Conservation (phyloP, 2,888 invertebrate species). For the Pachycephus smyrnensis region DNA sequence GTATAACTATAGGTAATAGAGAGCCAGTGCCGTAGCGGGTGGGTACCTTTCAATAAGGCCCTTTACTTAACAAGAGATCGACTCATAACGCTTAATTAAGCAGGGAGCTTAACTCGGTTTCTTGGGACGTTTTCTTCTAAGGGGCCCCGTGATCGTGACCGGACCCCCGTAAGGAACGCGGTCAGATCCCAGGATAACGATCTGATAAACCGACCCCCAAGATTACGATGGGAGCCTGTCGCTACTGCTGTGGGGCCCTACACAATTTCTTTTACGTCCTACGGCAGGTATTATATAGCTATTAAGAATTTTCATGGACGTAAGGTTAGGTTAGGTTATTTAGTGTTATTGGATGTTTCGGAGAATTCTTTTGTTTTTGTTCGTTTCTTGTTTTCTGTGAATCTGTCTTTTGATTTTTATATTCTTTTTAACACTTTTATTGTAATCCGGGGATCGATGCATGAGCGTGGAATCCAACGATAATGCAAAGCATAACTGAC, state of each 20-base stretch:
- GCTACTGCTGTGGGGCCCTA: slow-evolving; percentile 9
- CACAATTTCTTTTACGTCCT: too few relatives aligned
- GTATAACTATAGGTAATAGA: too few relatives aligned
- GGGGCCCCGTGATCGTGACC: slow-evolving; percentile 60
- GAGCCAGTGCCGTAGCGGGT: too few relatives aligned
- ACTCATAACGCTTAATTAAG: slow-evolving; percentile 67
- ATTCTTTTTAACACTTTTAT: too few relatives aligned
- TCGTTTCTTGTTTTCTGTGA: too few relatives aligned
- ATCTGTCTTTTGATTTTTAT: too few relatives aligned
- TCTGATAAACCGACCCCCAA: slow-evolving; percentile 66
- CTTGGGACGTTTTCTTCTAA: slow-evolving; percentile 15
- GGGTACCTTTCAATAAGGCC: neutral
- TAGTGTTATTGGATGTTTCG: too few relatives aligned
- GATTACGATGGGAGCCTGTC: slow-evolving; percentile 47
- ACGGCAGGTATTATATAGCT: too few relatives aligned
- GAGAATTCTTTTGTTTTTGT: too few relatives aligned
- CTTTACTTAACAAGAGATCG: slow-evolving; percentile 60
- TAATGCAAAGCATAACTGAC: slow-evolving; percentile 54
- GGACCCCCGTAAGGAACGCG: slow-evolving; percentile 60
- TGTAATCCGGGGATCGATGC: slow-evolving; percentile 41
- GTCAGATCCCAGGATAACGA: slow-evolving; percentile 64
- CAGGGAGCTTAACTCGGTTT: slow-evolving; percentile 36
- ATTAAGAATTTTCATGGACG: too few relatives aligned
- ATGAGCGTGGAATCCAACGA: slow-evolving; percentile 38
- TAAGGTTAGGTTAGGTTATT: too few relatives aligned